These are phyloP conservation scores for Antrozous pallidus DNA, from an alignment of 2,797 vertebrate genomes.

Conservation along the genomic window DNA sequence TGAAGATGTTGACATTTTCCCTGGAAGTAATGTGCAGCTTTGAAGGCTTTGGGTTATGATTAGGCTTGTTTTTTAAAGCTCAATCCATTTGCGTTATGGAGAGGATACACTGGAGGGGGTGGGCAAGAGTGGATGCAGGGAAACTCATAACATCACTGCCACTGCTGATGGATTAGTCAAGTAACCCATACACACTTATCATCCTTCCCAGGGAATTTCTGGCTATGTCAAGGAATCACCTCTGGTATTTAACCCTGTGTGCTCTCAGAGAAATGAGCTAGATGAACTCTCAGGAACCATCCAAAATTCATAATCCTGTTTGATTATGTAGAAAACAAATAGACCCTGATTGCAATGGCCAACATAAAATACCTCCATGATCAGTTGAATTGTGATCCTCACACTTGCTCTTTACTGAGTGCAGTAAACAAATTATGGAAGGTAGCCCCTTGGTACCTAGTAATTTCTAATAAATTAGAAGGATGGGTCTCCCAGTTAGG, in stretches of 20 bases:
- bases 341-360: background rate
- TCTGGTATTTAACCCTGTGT: background rate
- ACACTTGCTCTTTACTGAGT: background rate
- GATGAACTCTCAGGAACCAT: background rate
- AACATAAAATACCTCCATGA: background rate
- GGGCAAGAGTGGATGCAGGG: background rate
- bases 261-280: background rate
- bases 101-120: background rate
- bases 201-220: background rate
- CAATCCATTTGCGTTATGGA: background rate
- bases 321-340: conserved; percentile 19
- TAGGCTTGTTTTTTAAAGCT: background rate
- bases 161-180: background rate
- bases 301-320: background rate
- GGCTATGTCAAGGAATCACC: background rate
- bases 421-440: background rate
- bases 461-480: background rate
- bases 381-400: background rate
- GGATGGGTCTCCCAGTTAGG: background rate
- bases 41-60: background rate
- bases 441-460: background rate
- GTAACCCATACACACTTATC: background rate
- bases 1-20: background rate
- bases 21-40: background rate
- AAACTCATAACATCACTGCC: background rate